These are phyloP conservation scores for Poecile atricapillus DNA, from an alignment of 2,113 vertebrate genomes.

Conservation along the genomic window DNA sequence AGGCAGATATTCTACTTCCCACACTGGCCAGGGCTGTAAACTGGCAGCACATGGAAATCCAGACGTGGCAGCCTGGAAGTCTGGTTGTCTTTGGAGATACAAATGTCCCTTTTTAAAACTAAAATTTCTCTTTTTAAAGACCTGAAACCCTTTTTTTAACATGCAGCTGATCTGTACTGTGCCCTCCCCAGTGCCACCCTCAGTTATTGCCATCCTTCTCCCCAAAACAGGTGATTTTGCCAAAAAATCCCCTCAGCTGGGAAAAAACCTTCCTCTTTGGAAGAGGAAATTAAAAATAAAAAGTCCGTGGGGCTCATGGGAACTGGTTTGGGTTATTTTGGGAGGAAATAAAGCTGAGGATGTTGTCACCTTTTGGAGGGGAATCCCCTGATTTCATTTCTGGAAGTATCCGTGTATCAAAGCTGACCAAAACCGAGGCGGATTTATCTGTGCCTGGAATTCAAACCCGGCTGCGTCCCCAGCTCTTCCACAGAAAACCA, in stretches of 20 bases:
- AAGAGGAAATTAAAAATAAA: neutral
- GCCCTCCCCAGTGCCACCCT: neutral
- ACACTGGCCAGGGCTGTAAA: neutral
- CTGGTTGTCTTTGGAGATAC: neutral
- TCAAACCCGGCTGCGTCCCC: neutral
- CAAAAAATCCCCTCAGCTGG: neutral
- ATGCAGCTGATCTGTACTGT: neutral
- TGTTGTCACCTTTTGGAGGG: neutral
- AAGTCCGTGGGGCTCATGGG: neutral
- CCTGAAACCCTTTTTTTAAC: neutral
- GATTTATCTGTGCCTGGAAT: neutral
- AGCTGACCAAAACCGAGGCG: neutral
- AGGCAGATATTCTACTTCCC: neutral
- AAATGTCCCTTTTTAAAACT: too few relatives aligned
- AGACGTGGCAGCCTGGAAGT: neutral
- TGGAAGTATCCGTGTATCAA: neutral
- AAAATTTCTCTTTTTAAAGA: neutral
- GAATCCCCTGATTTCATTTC: neutral
- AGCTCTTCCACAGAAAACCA: neutral
- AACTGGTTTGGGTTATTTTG: neutral
- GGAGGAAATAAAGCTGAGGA: neutral
- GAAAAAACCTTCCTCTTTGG: neutral
- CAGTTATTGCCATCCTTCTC: neutral
- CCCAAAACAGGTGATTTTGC: neutral
- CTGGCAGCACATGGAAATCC: neutral